Percentiles rank a stretch among this genome's conserved stretches.
Conservation (phyloP, 2,797 vertebrate genomes). For the Bradypodion ventrale region DNA sequence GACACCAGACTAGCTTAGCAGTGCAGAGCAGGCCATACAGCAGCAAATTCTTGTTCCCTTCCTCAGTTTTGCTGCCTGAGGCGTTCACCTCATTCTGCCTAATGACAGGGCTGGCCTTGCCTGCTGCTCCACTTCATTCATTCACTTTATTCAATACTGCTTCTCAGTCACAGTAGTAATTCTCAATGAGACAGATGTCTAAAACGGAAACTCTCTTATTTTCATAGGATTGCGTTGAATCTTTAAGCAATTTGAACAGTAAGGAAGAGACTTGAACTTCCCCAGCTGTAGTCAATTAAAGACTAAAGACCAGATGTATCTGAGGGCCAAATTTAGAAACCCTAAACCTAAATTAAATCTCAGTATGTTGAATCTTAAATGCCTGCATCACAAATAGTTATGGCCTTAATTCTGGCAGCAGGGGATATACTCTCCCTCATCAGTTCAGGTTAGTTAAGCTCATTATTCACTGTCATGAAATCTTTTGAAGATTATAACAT, state of each 20-base stretch:
- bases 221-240: neutral
- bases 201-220: neutral
- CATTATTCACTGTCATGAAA: constrained; percentile 18
- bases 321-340: constrained; percentile 30
- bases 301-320: constrained; percentile 6
- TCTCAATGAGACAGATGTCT: neutral
- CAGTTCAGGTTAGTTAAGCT: neutral
- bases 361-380: constrained; percentile 6
- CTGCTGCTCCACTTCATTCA: neutral
- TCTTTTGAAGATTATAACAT: constrained; percentile 31
- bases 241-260: neutral
- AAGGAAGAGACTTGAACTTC: neutral
- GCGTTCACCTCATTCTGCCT: neutral
- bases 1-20: neutral
- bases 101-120: neutral
- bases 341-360: constrained; percentile 30
- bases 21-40: neutral
- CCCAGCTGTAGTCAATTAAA: neutral
- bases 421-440: neutral
- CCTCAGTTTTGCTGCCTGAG: neutral
- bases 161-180: neutral
- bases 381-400: constrained; percentile 16
- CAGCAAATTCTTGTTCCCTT: neutral
- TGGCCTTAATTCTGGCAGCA: neutral
- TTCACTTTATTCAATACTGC: neutral